A percentile compares a stretch with the other conserved stretches of the same genome.
Evolutionary conservation across 2,113 vertebrate species (phyloP).

Genomic region (Notarius lentiginosus): DNA sequence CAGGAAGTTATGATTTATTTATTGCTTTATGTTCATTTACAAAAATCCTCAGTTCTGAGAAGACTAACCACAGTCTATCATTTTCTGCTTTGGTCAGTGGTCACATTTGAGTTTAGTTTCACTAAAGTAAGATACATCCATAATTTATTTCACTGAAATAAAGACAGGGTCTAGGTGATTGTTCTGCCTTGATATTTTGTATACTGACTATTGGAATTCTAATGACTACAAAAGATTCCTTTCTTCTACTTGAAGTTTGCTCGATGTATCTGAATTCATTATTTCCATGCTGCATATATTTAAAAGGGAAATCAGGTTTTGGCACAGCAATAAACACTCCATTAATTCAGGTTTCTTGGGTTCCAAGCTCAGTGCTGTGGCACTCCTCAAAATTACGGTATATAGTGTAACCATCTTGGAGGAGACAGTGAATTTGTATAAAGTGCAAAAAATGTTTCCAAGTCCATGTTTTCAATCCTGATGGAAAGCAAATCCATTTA

Average conservation of each 20-base stretch:
- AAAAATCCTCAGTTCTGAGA: constrained; percentile 22
- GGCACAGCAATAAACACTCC: background rate
- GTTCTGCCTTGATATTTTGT: background rate
- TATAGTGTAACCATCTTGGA: background rate
- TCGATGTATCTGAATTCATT: background rate
- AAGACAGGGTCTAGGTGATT: background rate
- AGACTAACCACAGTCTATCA: background rate
- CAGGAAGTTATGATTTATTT: constrained; percentile 34
- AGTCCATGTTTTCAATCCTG: constrained; percentile 19
- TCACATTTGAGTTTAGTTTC: constrained; percentile 12
- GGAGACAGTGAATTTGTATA: constrained; percentile 19
- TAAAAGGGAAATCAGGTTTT: constrained; percentile 5
- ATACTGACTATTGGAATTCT: constrained; percentile 1
- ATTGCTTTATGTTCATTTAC: constrained; percentile 34
- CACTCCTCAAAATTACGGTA: background rate
- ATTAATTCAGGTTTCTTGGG: constrained; percentile 27
- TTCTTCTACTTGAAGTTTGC: background rate
- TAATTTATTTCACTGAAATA: background rate
- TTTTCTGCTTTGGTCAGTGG: constrained; percentile 18
- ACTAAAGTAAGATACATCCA: background rate
- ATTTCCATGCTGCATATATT: constrained; percentile 15
- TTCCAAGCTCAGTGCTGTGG: background rate
- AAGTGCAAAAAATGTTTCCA: constrained; percentile 40
- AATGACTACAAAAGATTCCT: background rate
- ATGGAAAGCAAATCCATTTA: constrained; percentile 15